Conservation (phyloP, 92 coral and sea anemone genomes). For the Galaxea fascicularis region DNA sequence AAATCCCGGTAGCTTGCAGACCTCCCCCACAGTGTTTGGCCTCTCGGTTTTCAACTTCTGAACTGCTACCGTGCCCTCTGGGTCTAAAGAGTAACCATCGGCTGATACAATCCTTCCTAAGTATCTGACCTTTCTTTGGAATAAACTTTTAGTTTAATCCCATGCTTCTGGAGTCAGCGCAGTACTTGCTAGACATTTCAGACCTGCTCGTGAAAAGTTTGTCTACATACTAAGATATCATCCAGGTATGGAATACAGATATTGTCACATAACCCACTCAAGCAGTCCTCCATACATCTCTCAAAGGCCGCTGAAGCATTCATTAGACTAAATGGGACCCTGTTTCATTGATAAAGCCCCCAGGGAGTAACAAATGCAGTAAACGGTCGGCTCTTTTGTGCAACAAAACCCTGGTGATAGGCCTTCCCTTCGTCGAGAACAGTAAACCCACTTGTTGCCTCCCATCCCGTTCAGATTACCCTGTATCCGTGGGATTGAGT, state of each 20-base stretch:
- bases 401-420: slow-evolving; percentile 69
- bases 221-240: slow-evolving; percentile 58
- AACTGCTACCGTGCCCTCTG: slow-evolving; percentile 10
- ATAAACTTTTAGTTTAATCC: slow-evolving; percentile 65
- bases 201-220: slow-evolving; percentile 59
- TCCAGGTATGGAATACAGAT: slow-evolving; percentile 57
- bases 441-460: slow-evolving; percentile 36
- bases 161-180: slow-evolving; percentile 44
- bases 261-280: slow-evolving; percentile 61
- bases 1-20: no score
- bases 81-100: slow-evolving; percentile 58
- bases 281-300: slow-evolving; percentile 68
- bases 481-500: no score
- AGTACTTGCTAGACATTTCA: slow-evolving; percentile 37
- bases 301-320: slow-evolving; percentile 75
- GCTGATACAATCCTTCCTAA: slow-evolving; percentile 48
- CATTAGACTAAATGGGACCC: slow-evolving; percentile 65
- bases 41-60: no score
- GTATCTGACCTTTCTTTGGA: slow-evolving; percentile 45
- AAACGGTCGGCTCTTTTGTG: slow-evolving; percentile 52
- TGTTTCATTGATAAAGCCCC: slow-evolving; percentile 66
- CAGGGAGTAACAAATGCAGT: slow-evolving; percentile 74
- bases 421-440: slow-evolving; percentile 72
- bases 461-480: no score
- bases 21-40: no score